A percentile compares a stretch with the other conserved stretches of the same genome.
Evolutionary conservation across 2,888 invertebrate species (phyloP).

Genomic region (Pseudeuparius sepicola): DNA sequence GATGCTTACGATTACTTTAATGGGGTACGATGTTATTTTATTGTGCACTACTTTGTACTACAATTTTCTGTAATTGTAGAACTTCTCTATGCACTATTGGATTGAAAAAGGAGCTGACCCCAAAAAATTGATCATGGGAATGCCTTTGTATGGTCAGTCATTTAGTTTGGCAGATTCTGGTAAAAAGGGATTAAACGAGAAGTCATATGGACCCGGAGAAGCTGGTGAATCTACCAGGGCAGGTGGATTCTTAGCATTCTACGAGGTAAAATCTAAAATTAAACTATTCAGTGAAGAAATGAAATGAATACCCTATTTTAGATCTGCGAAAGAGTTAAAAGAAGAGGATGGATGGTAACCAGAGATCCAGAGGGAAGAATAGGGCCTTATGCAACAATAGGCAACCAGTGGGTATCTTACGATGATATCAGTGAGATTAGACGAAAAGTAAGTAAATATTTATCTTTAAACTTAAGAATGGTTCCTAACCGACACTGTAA

Average conservation of each 20-base stretch:
- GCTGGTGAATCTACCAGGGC: slow-evolving; percentile 60
- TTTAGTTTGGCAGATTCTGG: slow-evolving; percentile 51
- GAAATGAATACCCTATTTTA: slow-evolving; percentile 28
- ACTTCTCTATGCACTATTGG: slow-evolving; percentile 66
- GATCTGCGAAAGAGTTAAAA: slow-evolving; percentile 53
- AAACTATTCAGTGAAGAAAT: slow-evolving; percentile 1
- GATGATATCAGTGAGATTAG: slow-evolving; percentile 57
- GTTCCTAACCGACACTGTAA: not conserved
- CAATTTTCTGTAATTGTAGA: slow-evolving; percentile 42
- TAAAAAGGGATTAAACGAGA: slow-evolving; percentile 47
- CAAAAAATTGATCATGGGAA: slow-evolving; percentile 59
- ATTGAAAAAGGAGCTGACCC: slow-evolving; percentile 53
- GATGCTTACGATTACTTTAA: slow-evolving; percentile 57
- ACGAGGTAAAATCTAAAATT: slow-evolving; percentile 46
- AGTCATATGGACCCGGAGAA: slow-evolving; percentile 54
- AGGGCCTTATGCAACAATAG: slow-evolving; percentile 63
- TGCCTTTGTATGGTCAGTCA: slow-evolving; percentile 69
- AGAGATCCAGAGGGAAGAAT: slow-evolving; percentile 51
- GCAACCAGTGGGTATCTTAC: slow-evolving; percentile 72
- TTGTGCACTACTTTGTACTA: not conserved
- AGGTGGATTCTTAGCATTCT: slow-evolving; percentile 66
- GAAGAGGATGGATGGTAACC: slow-evolving; percentile 50
- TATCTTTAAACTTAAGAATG: slow-evolving; percentile 7
- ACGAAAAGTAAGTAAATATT: slow-evolving; percentile 39
- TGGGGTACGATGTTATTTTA: slow-evolving; percentile 44